Evolutionary conservation across 2,797 vertebrate species (phyloP).

Genomic region (Sebastes hubbsi): DNA sequence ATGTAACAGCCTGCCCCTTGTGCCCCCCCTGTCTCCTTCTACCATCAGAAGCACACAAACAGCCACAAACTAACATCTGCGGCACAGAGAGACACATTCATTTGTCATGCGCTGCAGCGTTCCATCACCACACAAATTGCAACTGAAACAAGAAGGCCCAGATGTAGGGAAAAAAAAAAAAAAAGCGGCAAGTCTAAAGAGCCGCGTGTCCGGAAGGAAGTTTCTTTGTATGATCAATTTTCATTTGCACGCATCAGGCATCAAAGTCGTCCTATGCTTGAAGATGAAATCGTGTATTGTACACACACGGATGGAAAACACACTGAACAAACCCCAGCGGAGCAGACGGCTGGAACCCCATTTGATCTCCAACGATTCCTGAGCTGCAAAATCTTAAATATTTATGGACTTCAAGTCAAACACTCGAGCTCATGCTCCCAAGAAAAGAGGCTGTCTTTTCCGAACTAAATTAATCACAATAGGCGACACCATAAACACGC

Average conservation of each 20-base stretch:
- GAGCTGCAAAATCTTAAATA: constrained; percentile 59
- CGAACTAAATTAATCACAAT: constrained; percentile 25
- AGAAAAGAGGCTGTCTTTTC: constrained; percentile 2
- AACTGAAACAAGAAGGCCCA: constrained; percentile 4
- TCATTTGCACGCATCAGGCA: neutral
- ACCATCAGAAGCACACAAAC: constrained; percentile 6
- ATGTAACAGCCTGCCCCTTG: constrained; percentile 32
- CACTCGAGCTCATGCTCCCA: neutral
- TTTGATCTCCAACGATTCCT: constrained; percentile 49
- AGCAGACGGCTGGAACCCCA: constrained; percentile 30
- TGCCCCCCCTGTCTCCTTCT: neutral
- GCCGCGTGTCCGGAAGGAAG: neutral
- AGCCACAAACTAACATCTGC: constrained; percentile 39
- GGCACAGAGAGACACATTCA: constrained; percentile 27
- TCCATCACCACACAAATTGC: constrained; percentile 9
- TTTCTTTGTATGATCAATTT: constrained; percentile 13
- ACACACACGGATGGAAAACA: neutral
- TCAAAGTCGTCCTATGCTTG: neutral
- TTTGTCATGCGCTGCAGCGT: constrained; percentile 32
- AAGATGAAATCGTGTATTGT: neutral
- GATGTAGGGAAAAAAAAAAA: neutral
- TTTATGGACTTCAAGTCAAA: constrained; percentile 47
- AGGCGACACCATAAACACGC: neutral
- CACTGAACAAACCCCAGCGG: constrained; percentile 10
- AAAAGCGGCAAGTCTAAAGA: neutral